Evolutionary conservation across 2,888 invertebrate genomes (phyloP).

Genomic region (Cheilosia grossa): DNA sequence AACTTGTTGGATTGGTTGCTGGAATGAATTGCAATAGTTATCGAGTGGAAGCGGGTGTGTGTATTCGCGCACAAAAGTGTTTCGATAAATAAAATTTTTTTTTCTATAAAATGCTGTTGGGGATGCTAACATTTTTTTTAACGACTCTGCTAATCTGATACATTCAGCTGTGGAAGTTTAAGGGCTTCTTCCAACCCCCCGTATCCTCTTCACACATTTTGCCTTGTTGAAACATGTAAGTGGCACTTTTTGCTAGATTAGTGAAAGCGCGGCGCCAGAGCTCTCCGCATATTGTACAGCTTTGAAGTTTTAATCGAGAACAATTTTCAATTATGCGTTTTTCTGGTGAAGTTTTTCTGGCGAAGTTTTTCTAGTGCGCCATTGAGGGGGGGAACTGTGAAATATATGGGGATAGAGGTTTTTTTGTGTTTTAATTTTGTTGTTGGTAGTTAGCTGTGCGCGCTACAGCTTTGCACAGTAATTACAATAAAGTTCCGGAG

Average conservation of each 20-base stretch:
- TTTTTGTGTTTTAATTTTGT: constrained; percentile 1
- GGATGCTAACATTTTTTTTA: constrained; percentile 24
- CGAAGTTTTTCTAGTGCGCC: no score
- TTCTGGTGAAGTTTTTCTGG: constrained; percentile 8
- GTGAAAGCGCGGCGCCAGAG: not conserved
- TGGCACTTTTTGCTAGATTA: constrained; percentile 25
- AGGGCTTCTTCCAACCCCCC: constrained; percentile 5
- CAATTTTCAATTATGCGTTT: constrained; percentile 56
- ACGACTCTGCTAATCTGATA: constrained; percentile 53
- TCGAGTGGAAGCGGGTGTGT: not conserved
- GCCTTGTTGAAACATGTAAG: constrained; percentile 21
- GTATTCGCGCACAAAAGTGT: not conserved
- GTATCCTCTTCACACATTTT: not conserved
- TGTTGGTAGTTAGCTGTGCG: constrained; percentile 21
- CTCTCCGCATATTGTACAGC: not conserved
- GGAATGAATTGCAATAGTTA: constrained; percentile 10
- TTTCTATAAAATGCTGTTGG: not conserved
- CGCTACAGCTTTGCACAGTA: constrained; percentile 6
- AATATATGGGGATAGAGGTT: not conserved
- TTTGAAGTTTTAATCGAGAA: constrained; percentile 62
- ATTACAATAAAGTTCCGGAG: constrained; percentile 19
- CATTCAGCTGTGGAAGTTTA: constrained; percentile 42
- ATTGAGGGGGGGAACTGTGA: no score
- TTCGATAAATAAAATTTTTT: constrained; percentile 22
- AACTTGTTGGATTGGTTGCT: constrained; percentile 21